These are phyloP conservation scores for Lepidurus arcticus DNA, from an alignment of 1,140 invertebrate species.

Conservation along the genomic window DNA sequence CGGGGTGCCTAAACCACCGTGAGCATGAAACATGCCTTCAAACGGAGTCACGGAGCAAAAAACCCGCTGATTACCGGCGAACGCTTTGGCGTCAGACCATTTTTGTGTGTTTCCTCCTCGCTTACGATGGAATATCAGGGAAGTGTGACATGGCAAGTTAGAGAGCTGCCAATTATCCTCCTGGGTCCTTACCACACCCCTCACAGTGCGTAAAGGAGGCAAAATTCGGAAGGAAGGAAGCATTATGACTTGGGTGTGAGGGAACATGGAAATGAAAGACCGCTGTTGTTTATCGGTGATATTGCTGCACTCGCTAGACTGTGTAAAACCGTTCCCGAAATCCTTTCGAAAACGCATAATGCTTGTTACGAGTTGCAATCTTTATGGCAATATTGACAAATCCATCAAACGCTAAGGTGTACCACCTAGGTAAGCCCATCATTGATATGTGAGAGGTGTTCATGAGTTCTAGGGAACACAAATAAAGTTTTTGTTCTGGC, in stretches of 20 bases:
- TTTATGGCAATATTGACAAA: not conserved
- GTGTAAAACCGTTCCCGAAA: not conserved
- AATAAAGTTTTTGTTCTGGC: no score
- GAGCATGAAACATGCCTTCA: not conserved
- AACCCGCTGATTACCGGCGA: not conserved
- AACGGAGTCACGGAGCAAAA: not conserved
- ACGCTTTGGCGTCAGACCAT: not conserved
- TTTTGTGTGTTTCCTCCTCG: not conserved
- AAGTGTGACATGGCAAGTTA: slow-evolving; percentile 5
- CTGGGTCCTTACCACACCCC: not conserved
- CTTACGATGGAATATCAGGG: not conserved
- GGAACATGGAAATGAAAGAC: not conserved
- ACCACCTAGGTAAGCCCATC: not conserved
- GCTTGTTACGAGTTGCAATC: not conserved
- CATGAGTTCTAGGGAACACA: no score
- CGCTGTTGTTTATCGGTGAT: not conserved
- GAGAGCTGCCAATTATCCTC: not conserved
- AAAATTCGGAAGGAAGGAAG: not conserved
- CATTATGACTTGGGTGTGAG: not conserved
- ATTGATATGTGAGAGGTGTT: not conserved
- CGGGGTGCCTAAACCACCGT: not conserved
- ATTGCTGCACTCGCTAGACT: not conserved
- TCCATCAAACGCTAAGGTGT: not conserved
- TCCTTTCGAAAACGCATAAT: not conserved
- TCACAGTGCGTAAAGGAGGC: not conserved